Evolutionary conservation across 2,888 invertebrate species (phyloP).

Genomic region (Tanypteryx hageni): DNA sequence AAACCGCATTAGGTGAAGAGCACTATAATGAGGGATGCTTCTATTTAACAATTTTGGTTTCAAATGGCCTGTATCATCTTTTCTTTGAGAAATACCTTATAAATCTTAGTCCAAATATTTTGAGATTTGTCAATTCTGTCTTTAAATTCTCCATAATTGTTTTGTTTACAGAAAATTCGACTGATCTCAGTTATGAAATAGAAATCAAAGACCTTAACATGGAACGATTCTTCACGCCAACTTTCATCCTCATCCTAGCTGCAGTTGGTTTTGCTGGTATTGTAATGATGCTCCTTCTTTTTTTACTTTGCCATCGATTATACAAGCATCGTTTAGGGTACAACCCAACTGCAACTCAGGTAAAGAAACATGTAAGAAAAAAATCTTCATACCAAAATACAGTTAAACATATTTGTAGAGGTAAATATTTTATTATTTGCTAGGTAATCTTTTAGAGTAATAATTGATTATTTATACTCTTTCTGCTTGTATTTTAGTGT

Average conservation of each 20-base stretch:
- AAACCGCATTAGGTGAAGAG: too few relatives aligned
- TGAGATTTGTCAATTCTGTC: too few relatives aligned
- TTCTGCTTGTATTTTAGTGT: background rate
- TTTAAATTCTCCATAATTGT: background rate
- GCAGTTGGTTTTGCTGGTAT: constrained; percentile 85
- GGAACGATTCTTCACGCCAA: constrained; percentile 88
- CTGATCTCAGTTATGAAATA: constrained; percentile 65
- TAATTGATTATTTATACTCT: background rate
- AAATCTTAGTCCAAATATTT: too few relatives aligned
- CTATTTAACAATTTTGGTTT: background rate
- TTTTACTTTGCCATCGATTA: constrained; percentile 85
- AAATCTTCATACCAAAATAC: constrained; percentile 23
- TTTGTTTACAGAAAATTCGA: constrained; percentile 67
- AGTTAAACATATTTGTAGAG: constrained; percentile 42
- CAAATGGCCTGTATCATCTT: background rate
- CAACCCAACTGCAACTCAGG: constrained; percentile 81
- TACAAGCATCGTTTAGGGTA: constrained; percentile 83
- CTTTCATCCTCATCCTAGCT: constrained; percentile 85
- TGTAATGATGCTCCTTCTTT: constrained; percentile 83
- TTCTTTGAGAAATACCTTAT: too few relatives aligned
- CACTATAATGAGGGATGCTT: too few relatives aligned
- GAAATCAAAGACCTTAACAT: constrained; percentile 75
- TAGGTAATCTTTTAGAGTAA: background rate
- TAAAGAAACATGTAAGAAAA: constrained; percentile 69
- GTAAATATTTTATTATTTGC: constrained; percentile 14